Evolutionary conservation across 2,797 vertebrate species (phyloP).

Genomic region (Florisuga fusca): DNA sequence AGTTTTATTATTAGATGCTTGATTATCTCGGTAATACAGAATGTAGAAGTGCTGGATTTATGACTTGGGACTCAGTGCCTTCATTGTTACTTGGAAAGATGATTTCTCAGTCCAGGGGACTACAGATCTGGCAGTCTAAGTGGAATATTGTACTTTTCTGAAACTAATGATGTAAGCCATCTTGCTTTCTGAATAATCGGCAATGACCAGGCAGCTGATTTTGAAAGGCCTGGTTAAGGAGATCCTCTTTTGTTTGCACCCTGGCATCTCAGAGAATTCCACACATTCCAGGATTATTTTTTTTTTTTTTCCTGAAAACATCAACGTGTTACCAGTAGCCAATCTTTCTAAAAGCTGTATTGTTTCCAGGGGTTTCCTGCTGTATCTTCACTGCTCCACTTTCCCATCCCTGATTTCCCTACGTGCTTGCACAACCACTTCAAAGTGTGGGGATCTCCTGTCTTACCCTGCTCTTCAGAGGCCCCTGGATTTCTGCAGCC

Average conservation of each 20-base stretch:
- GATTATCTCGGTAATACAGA: neutral
- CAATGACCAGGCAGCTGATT: neutral
- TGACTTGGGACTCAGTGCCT: neutral
- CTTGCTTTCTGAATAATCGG: neutral
- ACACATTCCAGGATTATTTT: conserved; percentile 33
- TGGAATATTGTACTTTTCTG: conserved; percentile 21
- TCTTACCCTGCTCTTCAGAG: neutral
- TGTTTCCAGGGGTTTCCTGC: neutral
- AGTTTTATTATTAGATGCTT: neutral
- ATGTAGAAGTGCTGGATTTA: neutral
- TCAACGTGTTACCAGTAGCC: conserved; percentile 2
- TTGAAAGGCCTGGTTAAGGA: conserved; percentile 27
- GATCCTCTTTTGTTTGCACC: conserved; percentile 34
- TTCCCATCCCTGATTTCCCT: neutral
- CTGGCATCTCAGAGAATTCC: conserved; percentile 47
- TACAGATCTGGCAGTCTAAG: neutral
- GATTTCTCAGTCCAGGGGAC: neutral
- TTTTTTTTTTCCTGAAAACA: conserved; percentile 8
- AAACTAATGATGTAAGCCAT: conserved; percentile 16
- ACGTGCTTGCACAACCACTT: neutral
- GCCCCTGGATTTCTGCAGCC: neutral
- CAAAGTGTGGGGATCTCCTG: neutral
- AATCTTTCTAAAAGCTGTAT: neutral
- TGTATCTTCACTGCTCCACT: neutral
- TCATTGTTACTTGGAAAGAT: neutral